phyloP scores from a whole-genome alignment of 2,113 vertebrate species.

The Cinclus mexicanus region DNA sequence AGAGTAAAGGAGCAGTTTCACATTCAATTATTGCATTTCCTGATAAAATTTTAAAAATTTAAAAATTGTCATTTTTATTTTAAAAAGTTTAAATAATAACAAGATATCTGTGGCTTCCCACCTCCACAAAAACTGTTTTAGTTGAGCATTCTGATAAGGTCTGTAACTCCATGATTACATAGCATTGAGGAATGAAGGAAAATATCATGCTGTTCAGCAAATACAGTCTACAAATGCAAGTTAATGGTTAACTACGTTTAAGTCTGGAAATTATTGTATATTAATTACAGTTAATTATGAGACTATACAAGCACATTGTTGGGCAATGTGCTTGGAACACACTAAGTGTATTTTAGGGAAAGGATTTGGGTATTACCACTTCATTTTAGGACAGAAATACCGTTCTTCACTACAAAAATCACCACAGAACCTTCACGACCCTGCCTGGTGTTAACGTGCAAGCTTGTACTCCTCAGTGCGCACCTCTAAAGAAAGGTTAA shows the following conservation, averaged over 20 bases:
- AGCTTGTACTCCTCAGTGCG: background rate
- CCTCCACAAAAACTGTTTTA: background rate
- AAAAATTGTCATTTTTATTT: rapidly evolving
- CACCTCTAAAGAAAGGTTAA: background rate
- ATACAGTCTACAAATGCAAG: conserved; percentile 5
- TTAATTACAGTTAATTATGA: conserved; percentile 44
- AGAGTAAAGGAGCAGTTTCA: background rate
- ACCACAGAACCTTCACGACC: background rate
- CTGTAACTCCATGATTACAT: background rate
- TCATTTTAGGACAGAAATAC: background rate
- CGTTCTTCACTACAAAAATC: background rate
- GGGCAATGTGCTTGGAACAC: background rate
- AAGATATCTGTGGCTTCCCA: background rate
- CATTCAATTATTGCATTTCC: background rate
- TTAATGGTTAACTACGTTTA: conserved; percentile 42
- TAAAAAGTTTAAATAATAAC: background rate
- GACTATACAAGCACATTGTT: background rate
- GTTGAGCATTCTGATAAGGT: background rate
- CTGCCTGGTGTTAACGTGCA: rapidly evolving
- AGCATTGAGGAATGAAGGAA: background rate
- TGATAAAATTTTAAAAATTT: background rate
- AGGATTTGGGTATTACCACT: background rate
- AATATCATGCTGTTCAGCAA: conserved; percentile 17
- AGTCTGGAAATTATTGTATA: background rate
- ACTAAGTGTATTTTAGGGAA: background rate